Evolutionary conservation across 2,888 invertebrate species (phyloP).

Genomic region (Selenia dentaria): DNA sequence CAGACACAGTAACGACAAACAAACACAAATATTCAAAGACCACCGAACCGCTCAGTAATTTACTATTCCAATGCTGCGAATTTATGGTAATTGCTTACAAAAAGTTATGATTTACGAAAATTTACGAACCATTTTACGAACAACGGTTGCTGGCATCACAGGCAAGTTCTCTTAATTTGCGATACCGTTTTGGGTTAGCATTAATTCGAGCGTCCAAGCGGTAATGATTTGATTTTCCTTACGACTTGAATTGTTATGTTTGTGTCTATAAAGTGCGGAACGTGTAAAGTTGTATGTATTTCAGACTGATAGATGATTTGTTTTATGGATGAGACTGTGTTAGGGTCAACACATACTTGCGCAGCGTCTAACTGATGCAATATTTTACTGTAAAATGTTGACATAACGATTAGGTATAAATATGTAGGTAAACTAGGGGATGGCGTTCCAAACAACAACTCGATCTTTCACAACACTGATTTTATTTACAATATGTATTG

Average conservation of each 20-base stretch:
- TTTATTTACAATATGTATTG: no score
- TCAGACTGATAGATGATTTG: no score
- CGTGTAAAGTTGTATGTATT: no score
- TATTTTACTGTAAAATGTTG: no score
- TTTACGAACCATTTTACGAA: slow-evolving; percentile 40
- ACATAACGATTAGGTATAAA: no score
- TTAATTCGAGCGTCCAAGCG: slow-evolving; percentile 36
- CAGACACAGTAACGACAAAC: background rate
- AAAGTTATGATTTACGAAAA: slow-evolving; percentile 60
- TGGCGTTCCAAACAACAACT: no score
- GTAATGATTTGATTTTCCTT: slow-evolving; percentile 40
- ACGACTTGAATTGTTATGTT: slow-evolving; percentile 25
- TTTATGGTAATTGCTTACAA: slow-evolving; percentile 59
- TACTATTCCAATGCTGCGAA: slow-evolving; percentile 34
- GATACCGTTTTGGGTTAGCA: slow-evolving; percentile 28
- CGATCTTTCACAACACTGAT: no score
- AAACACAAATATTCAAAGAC: slow-evolving; percentile 28
- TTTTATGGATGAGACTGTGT: no score
- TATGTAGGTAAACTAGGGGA: no score
- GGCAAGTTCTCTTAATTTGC: slow-evolving; percentile 36
- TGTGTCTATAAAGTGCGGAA: no score
- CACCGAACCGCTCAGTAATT: slow-evolving; percentile 29
- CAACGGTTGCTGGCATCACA: slow-evolving; percentile 10
- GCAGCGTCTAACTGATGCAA: no score
- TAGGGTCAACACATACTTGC: no score